These are phyloP conservation scores for Epinephelus cyanopodus DNA, from an alignment of 2,113 vertebrate species.

Conservation along the genomic window DNA sequence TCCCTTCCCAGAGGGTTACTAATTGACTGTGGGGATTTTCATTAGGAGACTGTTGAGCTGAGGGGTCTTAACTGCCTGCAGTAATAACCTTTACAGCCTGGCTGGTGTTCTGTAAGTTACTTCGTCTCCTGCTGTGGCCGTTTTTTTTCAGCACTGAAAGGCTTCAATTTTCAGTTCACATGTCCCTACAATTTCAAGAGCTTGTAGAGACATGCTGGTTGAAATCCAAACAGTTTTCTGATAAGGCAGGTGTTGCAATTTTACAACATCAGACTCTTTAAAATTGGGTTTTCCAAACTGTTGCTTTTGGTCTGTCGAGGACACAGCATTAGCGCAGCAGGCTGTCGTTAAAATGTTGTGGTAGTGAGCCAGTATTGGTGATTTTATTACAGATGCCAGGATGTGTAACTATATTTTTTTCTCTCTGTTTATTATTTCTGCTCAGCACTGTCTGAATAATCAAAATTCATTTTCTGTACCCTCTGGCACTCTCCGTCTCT, in stretches of 20 bases:
- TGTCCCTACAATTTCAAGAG: conserved; percentile 1
- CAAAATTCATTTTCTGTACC: conserved; percentile 46
- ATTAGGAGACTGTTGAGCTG: conserved; percentile 32
- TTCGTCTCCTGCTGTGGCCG: conserved; percentile 18
- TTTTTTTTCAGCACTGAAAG: conserved; percentile 7
- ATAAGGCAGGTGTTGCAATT: conserved; percentile 14
- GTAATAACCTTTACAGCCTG: conserved; percentile 29
- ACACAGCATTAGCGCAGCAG: background rate
- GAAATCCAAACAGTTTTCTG: conserved; percentile 12
- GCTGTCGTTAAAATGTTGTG: background rate
- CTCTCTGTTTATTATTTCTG: conserved; percentile 38
- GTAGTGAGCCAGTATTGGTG: conserved; percentile 3
- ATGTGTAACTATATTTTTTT: conserved; percentile 33
- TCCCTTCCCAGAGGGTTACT: conserved; percentile 13
- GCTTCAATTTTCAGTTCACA: conserved; percentile 19
- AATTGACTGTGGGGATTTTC: conserved; percentile 46
- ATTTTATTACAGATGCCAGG: conserved; percentile 34
- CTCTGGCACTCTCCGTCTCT: conserved; percentile 26
- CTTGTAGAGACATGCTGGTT: background rate
- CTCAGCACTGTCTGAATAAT: conserved; percentile 40
- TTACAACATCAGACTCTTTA: background rate
- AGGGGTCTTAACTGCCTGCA: conserved; percentile 18
- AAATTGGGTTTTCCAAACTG: conserved; percentile 2
- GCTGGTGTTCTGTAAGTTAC: background rate
- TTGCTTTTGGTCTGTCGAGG: background rate